These are phyloP conservation scores for Scaptomyza reducta DNA, from an alignment of 2,888 invertebrate genomes.

Conservation along the genomic window DNA sequence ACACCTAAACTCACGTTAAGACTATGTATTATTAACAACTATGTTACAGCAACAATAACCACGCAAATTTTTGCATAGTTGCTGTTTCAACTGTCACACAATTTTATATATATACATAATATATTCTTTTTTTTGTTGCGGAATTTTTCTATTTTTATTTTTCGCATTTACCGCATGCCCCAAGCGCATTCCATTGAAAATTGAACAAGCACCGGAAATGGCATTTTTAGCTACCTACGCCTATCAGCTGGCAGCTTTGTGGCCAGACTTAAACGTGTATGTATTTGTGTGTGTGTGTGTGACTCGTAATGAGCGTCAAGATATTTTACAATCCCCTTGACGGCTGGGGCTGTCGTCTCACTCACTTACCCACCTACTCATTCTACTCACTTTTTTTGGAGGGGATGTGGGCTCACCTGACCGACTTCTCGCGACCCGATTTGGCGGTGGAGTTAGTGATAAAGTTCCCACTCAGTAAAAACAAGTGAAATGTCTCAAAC, in stretches of 20 bases:
- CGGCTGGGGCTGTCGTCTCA: neutral
- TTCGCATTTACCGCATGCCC: conserved; percentile 26
- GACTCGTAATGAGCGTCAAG: conserved; percentile 52
- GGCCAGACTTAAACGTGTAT: conserved; percentile 25
- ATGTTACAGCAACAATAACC: neutral
- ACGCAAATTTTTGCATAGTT: conserved; percentile 4
- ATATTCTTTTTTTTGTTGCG: neutral
- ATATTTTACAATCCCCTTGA: conserved; percentile 49
- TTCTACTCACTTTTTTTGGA: conserved; percentile 1
- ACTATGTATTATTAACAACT: neutral
- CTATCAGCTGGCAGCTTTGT: conserved; percentile 47
- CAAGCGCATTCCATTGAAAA: conserved; percentile 49
- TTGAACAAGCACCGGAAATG: conserved; percentile 59
- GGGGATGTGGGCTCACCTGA: neutral
- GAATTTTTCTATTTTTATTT: conserved; percentile 22
- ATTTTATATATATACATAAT: too few species aligned
- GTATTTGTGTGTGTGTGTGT: conserved; percentile 14
- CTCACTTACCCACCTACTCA: neutral
- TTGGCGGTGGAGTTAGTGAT: conserved; percentile 31
- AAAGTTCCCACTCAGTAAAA: conserved; percentile 52
- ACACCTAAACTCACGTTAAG: neutral
- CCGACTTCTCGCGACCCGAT: conserved; percentile 37
- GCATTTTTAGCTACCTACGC: conserved; percentile 61
- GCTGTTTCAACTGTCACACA: conserved; percentile 26
- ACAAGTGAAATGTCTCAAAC: conserved; percentile 50